A percentile compares a stretch with the other conserved stretches of the same genome.
Evolutionary conservation across 2,113 vertebrate species (phyloP).

Genomic region (Phocoena sinus): DNA sequence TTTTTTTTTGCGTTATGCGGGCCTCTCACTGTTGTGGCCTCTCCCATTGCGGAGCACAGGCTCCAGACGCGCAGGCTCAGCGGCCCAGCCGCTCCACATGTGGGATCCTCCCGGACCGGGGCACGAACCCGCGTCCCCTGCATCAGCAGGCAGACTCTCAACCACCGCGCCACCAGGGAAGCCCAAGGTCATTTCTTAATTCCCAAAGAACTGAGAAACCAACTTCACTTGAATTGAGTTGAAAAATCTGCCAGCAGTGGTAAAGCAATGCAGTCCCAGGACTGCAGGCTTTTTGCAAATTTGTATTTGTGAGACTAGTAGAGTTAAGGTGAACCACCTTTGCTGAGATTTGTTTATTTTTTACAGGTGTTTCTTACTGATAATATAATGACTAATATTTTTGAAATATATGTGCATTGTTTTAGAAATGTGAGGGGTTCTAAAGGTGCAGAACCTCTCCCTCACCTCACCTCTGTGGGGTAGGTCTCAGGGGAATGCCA

Average conservation of each 20-base stretch:
- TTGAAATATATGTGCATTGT: not conserved
- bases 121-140: too few relatives aligned
- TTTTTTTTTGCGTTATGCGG: too few relatives aligned
- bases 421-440: not conserved
- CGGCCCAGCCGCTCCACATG: too few relatives aligned
- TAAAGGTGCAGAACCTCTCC: not conserved
- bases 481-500: not conserved
- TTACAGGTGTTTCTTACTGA: not conserved
- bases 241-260: not conserved
- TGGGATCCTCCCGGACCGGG: too few relatives aligned
- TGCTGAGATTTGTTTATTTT: not conserved
- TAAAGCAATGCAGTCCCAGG: not conserved
- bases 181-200: not conserved
- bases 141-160: too few relatives aligned
- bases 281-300: not conserved
- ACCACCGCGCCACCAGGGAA: too few relatives aligned
- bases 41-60: too few relatives aligned
- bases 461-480: not conserved
- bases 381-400: not conserved
- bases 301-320: not conserved
- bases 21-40: too few relatives aligned
- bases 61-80: too few relatives aligned
- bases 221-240: not conserved
- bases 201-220: not conserved
- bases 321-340: not conserved